These are phyloP conservation scores for Pollachius pollachius DNA, from an alignment of 2,113 vertebrate species.

Conservation along the genomic window DNA sequence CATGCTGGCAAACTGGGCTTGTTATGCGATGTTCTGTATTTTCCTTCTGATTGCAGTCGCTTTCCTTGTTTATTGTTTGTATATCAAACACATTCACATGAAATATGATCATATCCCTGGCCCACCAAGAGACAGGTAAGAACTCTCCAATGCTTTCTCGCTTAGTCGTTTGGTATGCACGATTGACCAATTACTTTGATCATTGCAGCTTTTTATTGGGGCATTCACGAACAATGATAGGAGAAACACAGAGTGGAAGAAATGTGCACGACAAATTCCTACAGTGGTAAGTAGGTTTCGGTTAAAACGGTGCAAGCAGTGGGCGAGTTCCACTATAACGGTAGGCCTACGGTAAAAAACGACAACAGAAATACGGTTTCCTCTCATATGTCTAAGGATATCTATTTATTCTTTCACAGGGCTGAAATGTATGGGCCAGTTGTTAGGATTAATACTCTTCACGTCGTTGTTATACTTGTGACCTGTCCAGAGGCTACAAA, in stretches of 20 bases:
- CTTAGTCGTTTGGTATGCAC: neutral
- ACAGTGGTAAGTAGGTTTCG: slow-evolving; percentile 48
- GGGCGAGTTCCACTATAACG: neutral
- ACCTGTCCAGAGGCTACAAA: slow-evolving; percentile 66
- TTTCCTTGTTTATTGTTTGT: slow-evolving; percentile 63
- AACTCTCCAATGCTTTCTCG: neutral
- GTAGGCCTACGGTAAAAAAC: too few relatives aligned
- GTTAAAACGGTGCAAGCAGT: neutral
- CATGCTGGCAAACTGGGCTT: neutral
- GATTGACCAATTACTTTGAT: neutral
- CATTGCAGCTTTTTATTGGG: slow-evolving; percentile 58
- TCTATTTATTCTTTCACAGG: slow-evolving; percentile 37
- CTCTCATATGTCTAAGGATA: neutral
- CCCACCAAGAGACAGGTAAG: slow-evolving; percentile 74
- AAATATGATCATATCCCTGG: slow-evolving; percentile 79
- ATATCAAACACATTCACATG: slow-evolving; percentile 63
- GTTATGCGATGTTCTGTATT: slow-evolving; percentile 36
- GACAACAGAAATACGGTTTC: neutral
- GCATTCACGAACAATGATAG: slow-evolving; percentile 12
- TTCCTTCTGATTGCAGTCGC: slow-evolving; percentile 3
- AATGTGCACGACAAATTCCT: slow-evolving; percentile 30
- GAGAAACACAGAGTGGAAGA: neutral
- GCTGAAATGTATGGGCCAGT: slow-evolving; percentile 54
- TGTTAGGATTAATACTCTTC: slow-evolving; percentile 52
- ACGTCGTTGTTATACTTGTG: slow-evolving; percentile 32